Conservation (phyloP, 2,113 vertebrate genomes). For the Osmerus eperlanus region DNA sequence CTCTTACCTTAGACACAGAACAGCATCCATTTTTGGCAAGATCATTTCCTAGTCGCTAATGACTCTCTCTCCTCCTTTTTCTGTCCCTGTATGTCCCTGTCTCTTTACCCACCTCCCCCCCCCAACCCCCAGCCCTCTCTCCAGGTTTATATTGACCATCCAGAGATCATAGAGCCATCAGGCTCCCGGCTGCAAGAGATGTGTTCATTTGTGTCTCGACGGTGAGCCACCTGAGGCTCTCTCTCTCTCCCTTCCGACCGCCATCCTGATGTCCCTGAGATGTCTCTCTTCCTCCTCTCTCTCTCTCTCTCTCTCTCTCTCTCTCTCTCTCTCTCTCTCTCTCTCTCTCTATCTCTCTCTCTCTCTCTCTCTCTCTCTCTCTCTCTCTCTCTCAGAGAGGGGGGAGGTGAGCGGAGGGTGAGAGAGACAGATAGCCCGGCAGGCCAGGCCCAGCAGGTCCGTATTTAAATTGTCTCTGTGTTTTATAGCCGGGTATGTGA, state of each 20-base stretch:
- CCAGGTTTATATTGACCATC: constrained; percentile 40
- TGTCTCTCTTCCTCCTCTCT: background rate
- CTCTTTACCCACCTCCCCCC: constrained; percentile 26
- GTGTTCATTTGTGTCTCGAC: constrained; percentile 68
- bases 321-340: background rate
- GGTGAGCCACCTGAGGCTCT: constrained; percentile 62
- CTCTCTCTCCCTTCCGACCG: constrained; percentile 20
- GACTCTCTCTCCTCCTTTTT: background rate
- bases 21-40: too few relatives aligned
- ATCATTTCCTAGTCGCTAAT: constrained; percentile 6
- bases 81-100: constrained; percentile 8
- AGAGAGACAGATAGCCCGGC: constrained; percentile 82
- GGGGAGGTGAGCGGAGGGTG: constrained; percentile 19
- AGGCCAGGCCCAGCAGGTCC: constrained; percentile 82
- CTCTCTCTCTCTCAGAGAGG: constrained; percentile 1
- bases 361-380: background rate
- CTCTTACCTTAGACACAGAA: constrained; percentile 9
- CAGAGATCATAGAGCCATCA: constrained; percentile 52
- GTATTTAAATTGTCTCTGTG: constrained; percentile 93
- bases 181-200: constrained; percentile 51
- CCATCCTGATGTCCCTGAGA: too few relatives aligned
- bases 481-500: constrained; percentile 86
- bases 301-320: background rate
- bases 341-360: constrained; percentile 1
- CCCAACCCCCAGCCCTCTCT: background rate